Evolutionary conservation across 2,113 vertebrate genomes (phyloP).

Genomic region (Microcebus lehilahytsara): DNA sequence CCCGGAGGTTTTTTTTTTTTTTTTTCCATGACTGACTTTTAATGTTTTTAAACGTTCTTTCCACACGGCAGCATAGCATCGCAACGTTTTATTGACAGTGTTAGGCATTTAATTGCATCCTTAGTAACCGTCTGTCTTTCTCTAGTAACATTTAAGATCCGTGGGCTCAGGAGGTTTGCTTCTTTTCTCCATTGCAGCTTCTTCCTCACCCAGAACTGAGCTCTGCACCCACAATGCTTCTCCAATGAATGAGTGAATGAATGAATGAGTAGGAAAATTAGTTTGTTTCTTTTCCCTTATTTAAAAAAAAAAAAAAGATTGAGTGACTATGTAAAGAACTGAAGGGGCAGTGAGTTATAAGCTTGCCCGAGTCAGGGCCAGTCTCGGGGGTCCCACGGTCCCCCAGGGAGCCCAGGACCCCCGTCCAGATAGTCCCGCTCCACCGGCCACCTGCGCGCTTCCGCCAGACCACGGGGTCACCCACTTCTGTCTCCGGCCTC

Average conservation of each 20-base stretch:
- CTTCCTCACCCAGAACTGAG: rapidly evolving
- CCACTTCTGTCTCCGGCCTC: not conserved
- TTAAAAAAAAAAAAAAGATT: not conserved
- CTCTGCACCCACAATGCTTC: too few relatives aligned
- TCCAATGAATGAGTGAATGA: not conserved
- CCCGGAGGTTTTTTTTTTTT: too few relatives aligned
- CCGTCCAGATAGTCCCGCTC: not conserved
- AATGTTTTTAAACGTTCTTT: not conserved
- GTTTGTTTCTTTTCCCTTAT: not conserved
- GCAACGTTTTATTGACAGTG: not conserved
- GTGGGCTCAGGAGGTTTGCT: not conserved
- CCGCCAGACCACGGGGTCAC: not conserved
- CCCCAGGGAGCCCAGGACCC: rapidly evolving
- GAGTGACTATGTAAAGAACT: not conserved
- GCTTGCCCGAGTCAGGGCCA: rapidly evolving
- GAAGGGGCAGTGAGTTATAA: too few relatives aligned
- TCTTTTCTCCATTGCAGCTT: rapidly evolving
- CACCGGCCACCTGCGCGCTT: not conserved
- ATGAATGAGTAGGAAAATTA: too few relatives aligned
- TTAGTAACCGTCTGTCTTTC: not conserved
- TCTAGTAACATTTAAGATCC: not conserved
- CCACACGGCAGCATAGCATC: not conserved
- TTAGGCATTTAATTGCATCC: not conserved
- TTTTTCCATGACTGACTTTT: not conserved
- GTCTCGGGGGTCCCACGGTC: not conserved